A percentile compares a stretch with the other conserved stretches of the same genome.
Conservation (phyloP, 2,797 vertebrate species). For the Borostomias antarcticus region DNA sequence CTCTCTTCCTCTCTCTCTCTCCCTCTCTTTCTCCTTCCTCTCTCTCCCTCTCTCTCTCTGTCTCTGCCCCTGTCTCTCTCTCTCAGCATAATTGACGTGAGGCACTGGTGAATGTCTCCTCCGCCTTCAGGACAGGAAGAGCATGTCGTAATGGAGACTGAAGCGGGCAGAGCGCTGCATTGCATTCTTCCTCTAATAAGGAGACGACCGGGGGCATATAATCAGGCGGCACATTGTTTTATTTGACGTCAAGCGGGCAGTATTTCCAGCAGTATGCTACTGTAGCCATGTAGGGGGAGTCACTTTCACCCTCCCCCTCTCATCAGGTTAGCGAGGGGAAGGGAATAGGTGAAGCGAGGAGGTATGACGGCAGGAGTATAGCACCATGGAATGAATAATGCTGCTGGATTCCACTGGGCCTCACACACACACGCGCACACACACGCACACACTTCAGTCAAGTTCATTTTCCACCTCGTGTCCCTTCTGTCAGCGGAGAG, state of each 20-base stretch:
- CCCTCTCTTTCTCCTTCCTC: background rate
- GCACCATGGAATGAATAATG: background rate
- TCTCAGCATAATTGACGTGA: conserved; percentile 32
- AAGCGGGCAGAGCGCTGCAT: conserved; percentile 24
- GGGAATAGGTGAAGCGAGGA: conserved; percentile 25
- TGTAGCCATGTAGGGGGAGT: background rate
- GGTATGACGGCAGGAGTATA: background rate
- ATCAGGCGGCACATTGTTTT: background rate
- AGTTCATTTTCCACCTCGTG: conserved; percentile 66
- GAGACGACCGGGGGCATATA: conserved; percentile 1
- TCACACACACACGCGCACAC: background rate
- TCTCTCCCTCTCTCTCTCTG: conserved; percentile 37
- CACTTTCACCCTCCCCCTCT: background rate
- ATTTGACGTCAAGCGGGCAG: background rate
- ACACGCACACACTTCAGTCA: conserved; percentile 34
- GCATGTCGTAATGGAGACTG: conserved; percentile 26
- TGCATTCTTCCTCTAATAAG: conserved; percentile 13
- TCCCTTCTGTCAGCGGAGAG: conserved; percentile 36
- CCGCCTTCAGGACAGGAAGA: conserved; percentile 28
- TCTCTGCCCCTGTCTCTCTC: conserved; percentile 22
- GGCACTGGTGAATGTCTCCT: conserved; percentile 21
- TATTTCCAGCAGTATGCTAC: conserved; percentile 3
- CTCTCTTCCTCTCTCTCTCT: too few species aligned
- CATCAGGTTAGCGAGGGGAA: background rate
- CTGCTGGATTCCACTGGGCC: background rate